Evolutionary conservation across 1,140 invertebrate genomes (phyloP), one percentile per base, ranked within the genome.

Genomic region (Chironomus tepperi): DNA sequence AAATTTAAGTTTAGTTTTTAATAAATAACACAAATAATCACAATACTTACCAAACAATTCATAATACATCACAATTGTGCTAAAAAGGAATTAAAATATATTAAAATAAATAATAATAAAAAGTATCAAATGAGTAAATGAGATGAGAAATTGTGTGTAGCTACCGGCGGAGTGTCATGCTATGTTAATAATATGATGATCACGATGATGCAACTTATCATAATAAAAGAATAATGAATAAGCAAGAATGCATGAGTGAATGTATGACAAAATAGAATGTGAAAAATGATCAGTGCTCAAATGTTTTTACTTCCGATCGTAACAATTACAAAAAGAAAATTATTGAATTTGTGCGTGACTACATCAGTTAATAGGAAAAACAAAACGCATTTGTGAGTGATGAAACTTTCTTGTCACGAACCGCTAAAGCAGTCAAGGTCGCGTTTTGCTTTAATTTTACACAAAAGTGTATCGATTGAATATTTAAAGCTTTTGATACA

Each of bases 311-410:
- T 18, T 70, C 65, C 65, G 65, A 70, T 70, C 16, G 18, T 57
- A 18, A 18, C 65, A 70, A 19, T 70, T 70, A 70, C n/a, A 70
- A 70, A 70, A 70, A 70, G 19, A 70, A 70, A 57, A 70, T 70
- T 70, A 70, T 70, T 70, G 65, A 70, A 70, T 70, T 70, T 70
- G 65, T 70, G 65, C 65, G 65, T 70, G 65, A 70, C 65, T 70
- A 18, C 2, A 21, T 10, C 16, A 70, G 65, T 70, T 70, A 70
- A 70, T 70, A 70, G 65, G 47, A 15, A 57, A 57, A 47, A 57
- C n/a, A 70, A 70, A 70, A 70, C 65, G 65, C 65, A 70, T 18
- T 70, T 70, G 65, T 18, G 16, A 70, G 65, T 70, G 65, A 70
- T 70, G 65, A 70, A 70, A 70, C 65, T 70, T 70, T 70, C 65